Percentiles rank a stretch among this genome's conserved stretches.
These are phyloP conservation scores for Tragelaphus scriptus DNA, from an alignment of 2,113 vertebrate species.

Conservation along the genomic window DNA sequence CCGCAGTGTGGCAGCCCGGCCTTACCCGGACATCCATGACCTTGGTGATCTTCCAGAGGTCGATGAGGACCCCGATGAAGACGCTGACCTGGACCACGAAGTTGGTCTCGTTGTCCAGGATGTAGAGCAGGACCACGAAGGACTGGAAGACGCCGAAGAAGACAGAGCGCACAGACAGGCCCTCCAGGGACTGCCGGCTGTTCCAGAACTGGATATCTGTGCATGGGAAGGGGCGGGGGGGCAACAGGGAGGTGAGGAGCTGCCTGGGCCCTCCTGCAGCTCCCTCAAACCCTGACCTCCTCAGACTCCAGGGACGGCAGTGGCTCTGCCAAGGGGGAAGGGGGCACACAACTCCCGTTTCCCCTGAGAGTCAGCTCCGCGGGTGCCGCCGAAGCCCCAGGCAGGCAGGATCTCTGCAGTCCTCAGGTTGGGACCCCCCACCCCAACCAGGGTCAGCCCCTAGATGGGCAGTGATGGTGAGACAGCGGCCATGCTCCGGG, in stretches of 20 bases:
- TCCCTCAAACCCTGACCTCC: neutral
- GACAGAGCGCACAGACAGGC: slow-evolving; percentile 94
- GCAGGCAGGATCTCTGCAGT: neutral
- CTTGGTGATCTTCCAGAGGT: slow-evolving; percentile 99
- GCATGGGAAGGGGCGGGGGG: rapidly evolving
- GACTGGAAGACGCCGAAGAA: slow-evolving; percentile 97
- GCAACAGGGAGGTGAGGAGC: neutral
- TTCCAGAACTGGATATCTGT: slow-evolving; percentile 99
- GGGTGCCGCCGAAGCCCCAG: rapidly evolving
- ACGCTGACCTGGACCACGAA: slow-evolving; percentile 98
- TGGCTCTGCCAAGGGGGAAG: neutral
- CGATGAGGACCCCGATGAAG: slow-evolving; percentile 96
- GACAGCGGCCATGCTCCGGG: neutral
- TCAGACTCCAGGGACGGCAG: neutral
- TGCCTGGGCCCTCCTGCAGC: neutral
- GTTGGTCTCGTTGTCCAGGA: slow-evolving; percentile 97
- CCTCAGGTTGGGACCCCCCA: neutral
- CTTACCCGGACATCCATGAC: slow-evolving; percentile 96
- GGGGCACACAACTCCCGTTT: rapidly evolving
- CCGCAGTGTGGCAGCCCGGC: rapidly evolving
- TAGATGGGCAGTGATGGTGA: neutral
- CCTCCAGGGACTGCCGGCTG: slow-evolving; percentile 96
- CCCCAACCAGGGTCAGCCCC: too few relatives aligned
- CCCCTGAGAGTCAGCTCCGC: neutral
- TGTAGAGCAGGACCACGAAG: slow-evolving; percentile 93